Evolutionary conservation across 2,113 vertebrate genomes (phyloP).

Genomic region (Irena cyanogastra): DNA sequence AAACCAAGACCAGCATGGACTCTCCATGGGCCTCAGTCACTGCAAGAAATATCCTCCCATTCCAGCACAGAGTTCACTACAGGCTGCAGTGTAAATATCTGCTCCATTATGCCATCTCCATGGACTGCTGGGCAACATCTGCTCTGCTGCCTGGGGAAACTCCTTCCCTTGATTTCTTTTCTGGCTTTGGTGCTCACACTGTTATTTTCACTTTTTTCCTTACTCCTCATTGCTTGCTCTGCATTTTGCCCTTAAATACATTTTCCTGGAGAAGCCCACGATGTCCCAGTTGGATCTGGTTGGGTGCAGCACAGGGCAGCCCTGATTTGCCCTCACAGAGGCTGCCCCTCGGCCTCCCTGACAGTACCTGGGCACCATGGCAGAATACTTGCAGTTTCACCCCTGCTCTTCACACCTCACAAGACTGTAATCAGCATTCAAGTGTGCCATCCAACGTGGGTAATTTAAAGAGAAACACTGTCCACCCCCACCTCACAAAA

Average conservation of each 20-base stretch:
- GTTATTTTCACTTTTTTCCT: neutral
- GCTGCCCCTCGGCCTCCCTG: fast-evolving
- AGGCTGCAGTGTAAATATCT: neutral
- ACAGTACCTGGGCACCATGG: fast-evolving
- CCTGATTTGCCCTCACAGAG: neutral
- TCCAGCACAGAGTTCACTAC: neutral
- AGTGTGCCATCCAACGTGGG: fast-evolving
- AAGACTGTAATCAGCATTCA: neutral
- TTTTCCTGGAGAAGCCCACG: fast-evolving
- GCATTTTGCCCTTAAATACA: neutral
- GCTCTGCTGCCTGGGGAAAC: neutral
- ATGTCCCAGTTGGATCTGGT: fast-evolving
- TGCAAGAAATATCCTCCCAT: neutral
- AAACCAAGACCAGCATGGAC: neutral
- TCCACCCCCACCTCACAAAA: neutral
- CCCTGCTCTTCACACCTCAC: neutral
- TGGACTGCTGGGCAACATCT: neutral
- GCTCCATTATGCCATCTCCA: fast-evolving
- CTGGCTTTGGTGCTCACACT: neutral
- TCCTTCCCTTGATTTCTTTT: neutral
- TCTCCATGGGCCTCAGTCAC: neutral
- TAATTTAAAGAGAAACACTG: neutral
- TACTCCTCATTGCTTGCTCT: neutral
- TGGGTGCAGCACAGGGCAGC: neutral
- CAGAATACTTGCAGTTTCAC: neutral